A percentile compares a stretch with the other conserved stretches of the same genome.
phyloP scores from a whole-genome alignment of 2,888 invertebrate genomes.

The Tubulanus polymorphus region DNA sequence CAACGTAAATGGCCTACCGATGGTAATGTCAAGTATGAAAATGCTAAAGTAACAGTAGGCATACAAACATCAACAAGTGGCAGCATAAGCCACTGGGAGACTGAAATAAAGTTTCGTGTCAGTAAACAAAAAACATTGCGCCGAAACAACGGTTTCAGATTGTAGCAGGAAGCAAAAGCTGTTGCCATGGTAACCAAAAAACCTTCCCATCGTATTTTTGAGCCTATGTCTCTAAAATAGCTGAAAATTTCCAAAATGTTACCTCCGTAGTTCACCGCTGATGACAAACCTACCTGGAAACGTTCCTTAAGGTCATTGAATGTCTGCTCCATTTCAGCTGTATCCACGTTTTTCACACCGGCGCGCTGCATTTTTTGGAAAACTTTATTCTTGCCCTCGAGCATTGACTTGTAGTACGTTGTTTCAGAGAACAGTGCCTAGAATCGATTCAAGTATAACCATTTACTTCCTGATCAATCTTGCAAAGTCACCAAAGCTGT shows the following conservation, averaged over 20 bases:
- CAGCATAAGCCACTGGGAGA: no score
- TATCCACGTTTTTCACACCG: slow-evolving; percentile 71
- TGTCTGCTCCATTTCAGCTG: slow-evolving; percentile 62
- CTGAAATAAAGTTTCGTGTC: no score
- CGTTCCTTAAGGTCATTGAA: slow-evolving; percentile 79
- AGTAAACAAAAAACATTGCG: no score
- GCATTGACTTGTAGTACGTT: slow-evolving; percentile 86
- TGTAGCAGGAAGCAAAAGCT: neutral
- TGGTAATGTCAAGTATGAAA: no score
- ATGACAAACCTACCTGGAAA: slow-evolving; percentile 59
- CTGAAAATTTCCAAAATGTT: neutral
- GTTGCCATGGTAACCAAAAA: slow-evolving; percentile 4
- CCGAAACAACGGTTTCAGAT: no score
- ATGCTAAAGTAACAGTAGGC: no score
- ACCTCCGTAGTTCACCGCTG: no score
- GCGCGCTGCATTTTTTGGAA: slow-evolving; percentile 71
- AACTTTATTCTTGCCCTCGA: slow-evolving; percentile 92
- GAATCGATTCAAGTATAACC: slow-evolving; percentile 16
- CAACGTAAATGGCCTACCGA: no score
- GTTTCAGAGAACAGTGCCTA: slow-evolving; percentile 77
- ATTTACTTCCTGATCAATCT: neutral
- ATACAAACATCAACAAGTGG: no score
- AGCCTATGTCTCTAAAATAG: neutral
- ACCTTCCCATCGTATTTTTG: neutral
- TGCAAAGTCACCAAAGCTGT: neutral